Evolutionary conservation across 2,888 invertebrate genomes (phyloP), one percentile per base, ranked within the genome.

Genomic region (Apamea anceps): DNA sequence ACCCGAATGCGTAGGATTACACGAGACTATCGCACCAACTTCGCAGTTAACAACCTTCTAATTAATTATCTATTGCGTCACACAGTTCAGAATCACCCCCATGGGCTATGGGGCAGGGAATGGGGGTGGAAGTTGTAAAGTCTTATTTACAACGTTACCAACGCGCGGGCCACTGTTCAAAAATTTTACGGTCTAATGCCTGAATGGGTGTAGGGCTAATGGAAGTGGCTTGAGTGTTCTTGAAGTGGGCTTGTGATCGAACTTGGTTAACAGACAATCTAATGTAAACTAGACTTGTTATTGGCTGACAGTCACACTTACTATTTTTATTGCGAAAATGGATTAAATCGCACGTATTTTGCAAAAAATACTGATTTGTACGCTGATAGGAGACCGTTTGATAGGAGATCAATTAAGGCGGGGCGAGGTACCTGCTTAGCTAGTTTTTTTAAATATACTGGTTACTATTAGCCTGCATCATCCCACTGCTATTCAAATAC

Each of bases 131-230:
- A 89, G 92, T 90, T 92, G 91, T 92, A 93, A 93, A 93, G 91
- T 92, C 93, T 93, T 93, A 93, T 94, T 94, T 94, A 94, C 92
- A 91, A 78, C 90, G 83, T 88, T 88, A 57, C 68, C 68, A 57
- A 91, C 91, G 89, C 89, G 89, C 87, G 90, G 86, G 84, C 82
- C 48, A 85, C 90, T 91, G 93, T 90, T 92, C 90, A 91, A 94
- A 48, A 92, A 93, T 94, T 94, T 93, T 93, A 94, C 91, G 91
- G 90, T 82, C 83, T 81, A 78, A 86, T 89, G 86, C 80, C 82
- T 87, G 65, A 54, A 66, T 10, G 48, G 72, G 70, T 65, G 60
- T 80, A 78, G 45, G 54, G 32, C 48, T 45, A 72, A 90, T 91
- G 75, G 92, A 91, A 84, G 82, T 79, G 89, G 37, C 82, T 66